phyloP scores from a whole-genome alignment of 2,888 invertebrate species.

The Pteria penguin region DNA sequence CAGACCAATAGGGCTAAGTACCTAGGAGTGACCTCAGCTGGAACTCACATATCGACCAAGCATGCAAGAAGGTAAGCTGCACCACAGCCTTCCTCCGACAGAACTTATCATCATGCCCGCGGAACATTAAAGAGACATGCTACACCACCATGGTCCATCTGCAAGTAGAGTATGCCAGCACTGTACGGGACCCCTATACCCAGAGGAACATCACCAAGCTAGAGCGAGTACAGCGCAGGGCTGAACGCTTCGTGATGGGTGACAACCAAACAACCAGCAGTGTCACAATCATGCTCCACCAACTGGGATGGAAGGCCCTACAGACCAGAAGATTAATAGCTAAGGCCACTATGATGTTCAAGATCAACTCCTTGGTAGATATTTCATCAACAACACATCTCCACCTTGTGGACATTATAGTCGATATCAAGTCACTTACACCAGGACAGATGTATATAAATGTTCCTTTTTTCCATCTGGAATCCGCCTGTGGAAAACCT shows the following conservation, averaged over 20 bases:
- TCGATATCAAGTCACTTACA: constrained; percentile 6
- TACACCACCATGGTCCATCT: constrained; percentile 32
- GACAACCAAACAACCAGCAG: background rate
- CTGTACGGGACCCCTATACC: constrained; percentile 39
- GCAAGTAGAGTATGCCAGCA: constrained; percentile 23
- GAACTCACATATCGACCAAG: constrained; percentile 9
- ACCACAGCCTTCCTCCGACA: constrained; percentile 1
- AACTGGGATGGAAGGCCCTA: background rate
- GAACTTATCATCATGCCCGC: constrained; percentile 32
- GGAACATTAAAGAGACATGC: constrained; percentile 26
- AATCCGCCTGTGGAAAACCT: constrained; percentile 10
- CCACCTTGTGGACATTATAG: constrained; percentile 12
- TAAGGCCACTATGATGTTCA: constrained; percentile 1
- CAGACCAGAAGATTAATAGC: background rate
- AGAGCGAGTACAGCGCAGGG: constrained; percentile 36
- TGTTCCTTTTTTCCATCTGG: constrained; percentile 6
- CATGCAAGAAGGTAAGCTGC: constrained; percentile 12
- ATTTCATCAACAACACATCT: too few relatives aligned
- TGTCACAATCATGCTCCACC: background rate
- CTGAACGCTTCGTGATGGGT: constrained; percentile 7
- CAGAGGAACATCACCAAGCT: constrained; percentile 16
- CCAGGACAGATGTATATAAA: constrained; percentile 11
- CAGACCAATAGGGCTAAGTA: background rate
- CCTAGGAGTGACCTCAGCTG: background rate
- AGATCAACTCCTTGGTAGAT: background rate